A percentile compares a stretch with the other conserved stretches of the same genome.
Conservation (phyloP, 2,888 invertebrate genomes). For the Seira ritae region DNA sequence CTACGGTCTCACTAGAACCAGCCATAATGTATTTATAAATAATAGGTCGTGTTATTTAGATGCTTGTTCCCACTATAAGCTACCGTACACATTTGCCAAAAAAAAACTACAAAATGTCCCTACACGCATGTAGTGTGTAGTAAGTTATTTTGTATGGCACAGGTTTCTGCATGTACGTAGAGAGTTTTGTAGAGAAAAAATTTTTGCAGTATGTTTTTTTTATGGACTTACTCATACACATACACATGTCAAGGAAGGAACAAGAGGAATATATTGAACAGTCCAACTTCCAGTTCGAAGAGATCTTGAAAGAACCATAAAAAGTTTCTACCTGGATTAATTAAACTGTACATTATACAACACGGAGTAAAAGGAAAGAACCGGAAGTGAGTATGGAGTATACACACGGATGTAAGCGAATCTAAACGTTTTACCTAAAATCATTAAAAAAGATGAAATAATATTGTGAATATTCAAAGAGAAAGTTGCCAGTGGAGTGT, state of each 20-base stretch:
- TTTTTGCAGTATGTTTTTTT: neutral
- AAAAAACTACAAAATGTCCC: slow-evolving; percentile 21
- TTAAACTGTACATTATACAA: neutral
- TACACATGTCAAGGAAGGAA: neutral
- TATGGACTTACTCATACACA: neutral
- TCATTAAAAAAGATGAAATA: neutral
- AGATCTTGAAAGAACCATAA: neutral
- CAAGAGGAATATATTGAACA: neutral
- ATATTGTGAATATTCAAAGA: neutral
- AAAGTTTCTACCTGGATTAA: neutral
- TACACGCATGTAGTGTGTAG: slow-evolving; percentile 27
- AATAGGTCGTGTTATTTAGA: neutral
- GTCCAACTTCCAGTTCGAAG: neutral
- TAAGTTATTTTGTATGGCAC: too few relatives aligned
- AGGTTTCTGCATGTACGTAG: too few relatives aligned
- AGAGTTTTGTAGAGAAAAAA: too few relatives aligned
- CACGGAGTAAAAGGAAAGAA: neutral
- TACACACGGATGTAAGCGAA: neutral
- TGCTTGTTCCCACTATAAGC: neutral
- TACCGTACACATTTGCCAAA: slow-evolving; percentile 33
- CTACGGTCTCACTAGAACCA: neutral
- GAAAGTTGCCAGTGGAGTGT: too few relatives aligned
- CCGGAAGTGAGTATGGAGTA: slow-evolving; percentile 6
- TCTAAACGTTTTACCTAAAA: neutral
- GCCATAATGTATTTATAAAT: neutral